These are phyloP conservation scores for Clarias fuscus DNA, from an alignment of 2,797 vertebrate species.

Conservation along the genomic window DNA sequence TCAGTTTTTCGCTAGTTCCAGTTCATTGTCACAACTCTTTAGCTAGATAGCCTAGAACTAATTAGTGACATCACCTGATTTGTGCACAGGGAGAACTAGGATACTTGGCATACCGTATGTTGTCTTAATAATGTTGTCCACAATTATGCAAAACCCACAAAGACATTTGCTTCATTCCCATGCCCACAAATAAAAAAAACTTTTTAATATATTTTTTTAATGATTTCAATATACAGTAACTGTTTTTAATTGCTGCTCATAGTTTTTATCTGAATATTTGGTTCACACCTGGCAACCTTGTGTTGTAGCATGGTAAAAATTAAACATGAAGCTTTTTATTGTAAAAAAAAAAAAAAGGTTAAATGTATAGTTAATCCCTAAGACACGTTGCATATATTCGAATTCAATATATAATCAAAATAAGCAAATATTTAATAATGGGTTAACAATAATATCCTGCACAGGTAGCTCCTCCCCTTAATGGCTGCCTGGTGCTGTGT, in stretches of 20 bases:
- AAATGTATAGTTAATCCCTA: background rate
- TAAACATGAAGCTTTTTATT: background rate
- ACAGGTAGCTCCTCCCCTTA: background rate
- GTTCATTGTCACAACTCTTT: too few species aligned
- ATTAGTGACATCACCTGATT: too few species aligned
- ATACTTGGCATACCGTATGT: too few species aligned
- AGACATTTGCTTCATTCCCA: too few species aligned
- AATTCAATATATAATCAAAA: background rate
- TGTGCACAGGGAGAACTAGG: too few species aligned
- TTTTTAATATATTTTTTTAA: background rate
- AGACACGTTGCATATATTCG: background rate
- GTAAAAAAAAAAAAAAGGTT: background rate
- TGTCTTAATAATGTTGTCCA: too few species aligned
- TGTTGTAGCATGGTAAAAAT: background rate
- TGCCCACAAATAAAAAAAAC: too few species aligned
- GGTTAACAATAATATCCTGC: background rate
- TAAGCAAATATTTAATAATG: background rate
- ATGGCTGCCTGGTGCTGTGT: background rate
- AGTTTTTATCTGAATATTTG: background rate
- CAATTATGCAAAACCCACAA: too few species aligned
- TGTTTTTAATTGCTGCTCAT: background rate
- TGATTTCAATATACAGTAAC: background rate
- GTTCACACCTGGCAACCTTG: background rate
- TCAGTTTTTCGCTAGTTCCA: too few species aligned
- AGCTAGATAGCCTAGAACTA: too few species aligned